Conservation (phyloP, 2,797 vertebrate genomes). For the Meda fulgida region DNA sequence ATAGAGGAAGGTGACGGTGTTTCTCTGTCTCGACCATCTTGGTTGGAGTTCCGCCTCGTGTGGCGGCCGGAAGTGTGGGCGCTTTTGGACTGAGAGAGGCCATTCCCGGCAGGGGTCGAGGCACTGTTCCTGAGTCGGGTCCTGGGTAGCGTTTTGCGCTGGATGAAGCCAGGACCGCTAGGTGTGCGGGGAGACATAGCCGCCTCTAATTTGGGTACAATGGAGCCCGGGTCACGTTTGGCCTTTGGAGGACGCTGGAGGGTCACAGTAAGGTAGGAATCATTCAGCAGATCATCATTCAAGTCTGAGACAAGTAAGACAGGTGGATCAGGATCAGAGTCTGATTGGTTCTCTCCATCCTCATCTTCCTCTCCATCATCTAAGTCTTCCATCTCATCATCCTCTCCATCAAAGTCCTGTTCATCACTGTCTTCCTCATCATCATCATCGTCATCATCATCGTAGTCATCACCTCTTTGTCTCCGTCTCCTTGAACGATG, state of each 20-base stretch:
- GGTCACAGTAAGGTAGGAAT: slow-evolving; percentile 95
- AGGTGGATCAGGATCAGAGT: slow-evolving; percentile 88
- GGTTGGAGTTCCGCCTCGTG: slow-evolving; percentile 51
- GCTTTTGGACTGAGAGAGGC: slow-evolving; percentile 69
- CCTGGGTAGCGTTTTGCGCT: slow-evolving; percentile 82
- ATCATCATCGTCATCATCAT: slow-evolving; percentile 73
- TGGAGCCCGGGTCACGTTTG: slow-evolving; percentile 83
- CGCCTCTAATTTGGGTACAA: slow-evolving; percentile 94
- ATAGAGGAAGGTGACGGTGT: slow-evolving; percentile 64
- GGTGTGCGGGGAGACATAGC: slow-evolving; percentile 82
- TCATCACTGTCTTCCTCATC: slow-evolving; percentile 76
- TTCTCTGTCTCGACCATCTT: slow-evolving; percentile 63
- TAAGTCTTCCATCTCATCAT: slow-evolving; percentile 69
- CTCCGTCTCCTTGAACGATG: slow-evolving; percentile 55
- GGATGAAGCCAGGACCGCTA: slow-evolving; percentile 64
- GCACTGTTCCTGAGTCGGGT: slow-evolving; percentile 70
- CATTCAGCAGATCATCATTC: slow-evolving; percentile 85
- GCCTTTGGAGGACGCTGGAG: slow-evolving; percentile 90
- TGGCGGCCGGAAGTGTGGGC: slow-evolving; percentile 66
- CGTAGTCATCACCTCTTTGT: slow-evolving; percentile 54
- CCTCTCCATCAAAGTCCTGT: slow-evolving; percentile 70
- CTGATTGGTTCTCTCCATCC: slow-evolving; percentile 88
- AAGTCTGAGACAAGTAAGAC: slow-evolving; percentile 82
- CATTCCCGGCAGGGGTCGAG: slow-evolving; percentile 63
- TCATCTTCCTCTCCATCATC: slow-evolving; percentile 74